phyloP scores from a whole-genome alignment of 2,113 vertebrate species.

The Taxidea taxus region DNA sequence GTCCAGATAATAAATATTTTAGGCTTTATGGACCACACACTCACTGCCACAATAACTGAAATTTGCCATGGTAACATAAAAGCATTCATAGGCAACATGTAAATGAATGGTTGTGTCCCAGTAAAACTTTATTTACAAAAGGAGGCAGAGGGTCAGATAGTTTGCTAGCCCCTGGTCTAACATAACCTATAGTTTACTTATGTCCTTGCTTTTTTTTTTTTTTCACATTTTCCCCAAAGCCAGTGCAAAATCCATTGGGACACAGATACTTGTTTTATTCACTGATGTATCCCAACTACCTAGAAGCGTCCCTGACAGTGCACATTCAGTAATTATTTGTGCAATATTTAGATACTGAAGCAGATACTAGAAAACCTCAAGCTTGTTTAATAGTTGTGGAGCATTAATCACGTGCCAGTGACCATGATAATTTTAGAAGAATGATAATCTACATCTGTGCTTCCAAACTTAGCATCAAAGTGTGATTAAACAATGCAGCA shows the following conservation, averaged over 20 bases:
- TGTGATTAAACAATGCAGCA: background rate
- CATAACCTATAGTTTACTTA: background rate
- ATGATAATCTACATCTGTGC: background rate
- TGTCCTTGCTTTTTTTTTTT: background rate
- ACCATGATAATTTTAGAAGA: background rate
- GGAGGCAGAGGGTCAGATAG: background rate
- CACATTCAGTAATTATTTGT: background rate
- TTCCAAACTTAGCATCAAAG: background rate
- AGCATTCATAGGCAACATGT: background rate
- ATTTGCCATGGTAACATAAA: background rate
- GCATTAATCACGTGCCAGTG: background rate
- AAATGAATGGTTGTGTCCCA: background rate
- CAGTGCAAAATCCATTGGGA: background rate
- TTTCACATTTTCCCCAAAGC: background rate
- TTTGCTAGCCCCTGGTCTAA: background rate
- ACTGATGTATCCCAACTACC: background rate
- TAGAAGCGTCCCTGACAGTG: background rate
- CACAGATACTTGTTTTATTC: background rate
- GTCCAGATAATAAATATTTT: background rate
- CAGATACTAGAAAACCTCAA: background rate
- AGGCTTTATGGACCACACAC: background rate
- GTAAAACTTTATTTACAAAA: background rate
- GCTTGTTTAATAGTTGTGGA: background rate
- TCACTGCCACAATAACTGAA: background rate
- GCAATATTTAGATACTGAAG: background rate